A percentile compares a stretch with the other conserved stretches of the same genome.
Evolutionary conservation across 1,140 invertebrate species (phyloP).

Genomic region (Sarcophaga bullata): DNA sequence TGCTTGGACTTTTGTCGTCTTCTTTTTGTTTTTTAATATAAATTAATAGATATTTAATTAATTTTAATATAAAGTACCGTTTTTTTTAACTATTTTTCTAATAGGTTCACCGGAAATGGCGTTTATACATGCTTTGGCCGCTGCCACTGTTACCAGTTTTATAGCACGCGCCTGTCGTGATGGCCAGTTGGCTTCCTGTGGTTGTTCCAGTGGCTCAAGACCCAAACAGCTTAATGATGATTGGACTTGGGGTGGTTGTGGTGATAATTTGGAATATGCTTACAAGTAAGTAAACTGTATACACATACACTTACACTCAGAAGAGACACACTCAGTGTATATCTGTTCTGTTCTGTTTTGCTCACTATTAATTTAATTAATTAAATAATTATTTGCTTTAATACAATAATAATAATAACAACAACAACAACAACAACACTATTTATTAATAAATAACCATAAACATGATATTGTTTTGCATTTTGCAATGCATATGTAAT

Average conservation of each 20-base stretch:
- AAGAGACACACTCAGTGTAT: neutral
- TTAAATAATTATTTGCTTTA: neutral
- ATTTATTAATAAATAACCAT: too few species aligned
- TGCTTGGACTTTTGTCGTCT: too few species aligned
- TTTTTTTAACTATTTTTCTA: conserved; percentile 33
- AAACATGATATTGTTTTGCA: too few species aligned
- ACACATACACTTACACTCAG: neutral
- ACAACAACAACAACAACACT: too few species aligned
- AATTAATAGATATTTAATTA: conserved; percentile 33
- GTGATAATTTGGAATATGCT: conserved; percentile 94
- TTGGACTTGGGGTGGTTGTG: conserved; percentile 98
- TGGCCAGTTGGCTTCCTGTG: conserved; percentile 86
- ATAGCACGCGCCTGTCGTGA: conserved; percentile 89
- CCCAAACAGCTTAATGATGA: conserved; percentile 85
- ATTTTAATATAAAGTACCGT: conserved; percentile 30
- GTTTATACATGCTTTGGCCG: conserved; percentile 88
- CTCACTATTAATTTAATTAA: neutral
- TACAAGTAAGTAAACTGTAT: conserved; percentile 78
- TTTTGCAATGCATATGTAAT: too few species aligned
- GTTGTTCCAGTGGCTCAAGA: conserved; percentile 82
- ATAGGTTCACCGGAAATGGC: conserved; percentile 90
- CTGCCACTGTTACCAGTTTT: conserved; percentile 88
- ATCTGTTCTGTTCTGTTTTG: neutral
- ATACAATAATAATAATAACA: too few species aligned
- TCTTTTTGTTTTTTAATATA: neutral